phyloP scores from a whole-genome alignment of 2,113 vertebrate genomes.

The Fulmarus glacialis region DNA sequence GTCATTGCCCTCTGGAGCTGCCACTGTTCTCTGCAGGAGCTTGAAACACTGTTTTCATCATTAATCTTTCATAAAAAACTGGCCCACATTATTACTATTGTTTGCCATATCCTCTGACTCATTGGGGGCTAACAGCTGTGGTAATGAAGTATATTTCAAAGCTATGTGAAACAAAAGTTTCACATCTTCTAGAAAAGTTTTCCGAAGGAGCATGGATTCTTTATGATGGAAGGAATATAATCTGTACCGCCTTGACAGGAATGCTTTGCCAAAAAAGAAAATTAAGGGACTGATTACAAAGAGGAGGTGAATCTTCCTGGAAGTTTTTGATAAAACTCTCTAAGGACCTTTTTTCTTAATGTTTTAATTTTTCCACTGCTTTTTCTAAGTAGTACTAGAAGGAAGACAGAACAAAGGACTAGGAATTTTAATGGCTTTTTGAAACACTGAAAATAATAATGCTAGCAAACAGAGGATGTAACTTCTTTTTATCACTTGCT shows the following conservation, averaged over 20 bases:
- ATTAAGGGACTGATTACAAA: neutral
- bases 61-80: neutral
- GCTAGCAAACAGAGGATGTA: neutral
- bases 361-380: neutral
- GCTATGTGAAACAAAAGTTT: neutral
- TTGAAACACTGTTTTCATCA: neutral
- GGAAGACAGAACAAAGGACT: neutral
- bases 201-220: neutral
- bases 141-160: neutral
- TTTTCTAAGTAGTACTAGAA: neutral
- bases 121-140: neutral
- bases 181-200: neutral
- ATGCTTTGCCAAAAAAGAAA: neutral
- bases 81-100: neutral
- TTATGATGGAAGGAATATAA: neutral
- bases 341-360: neutral
- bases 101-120: neutral
- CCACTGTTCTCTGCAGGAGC: neutral
- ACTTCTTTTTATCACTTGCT: neutral
- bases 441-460: neutral
- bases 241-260: fast-evolving
- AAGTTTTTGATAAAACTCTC: neutral
- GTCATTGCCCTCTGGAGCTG: neutral
- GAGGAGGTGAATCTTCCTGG: neutral
- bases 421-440: neutral